phyloP scores from a whole-genome alignment of 2,797 vertebrate species.

The Pristis pectinata region DNA sequence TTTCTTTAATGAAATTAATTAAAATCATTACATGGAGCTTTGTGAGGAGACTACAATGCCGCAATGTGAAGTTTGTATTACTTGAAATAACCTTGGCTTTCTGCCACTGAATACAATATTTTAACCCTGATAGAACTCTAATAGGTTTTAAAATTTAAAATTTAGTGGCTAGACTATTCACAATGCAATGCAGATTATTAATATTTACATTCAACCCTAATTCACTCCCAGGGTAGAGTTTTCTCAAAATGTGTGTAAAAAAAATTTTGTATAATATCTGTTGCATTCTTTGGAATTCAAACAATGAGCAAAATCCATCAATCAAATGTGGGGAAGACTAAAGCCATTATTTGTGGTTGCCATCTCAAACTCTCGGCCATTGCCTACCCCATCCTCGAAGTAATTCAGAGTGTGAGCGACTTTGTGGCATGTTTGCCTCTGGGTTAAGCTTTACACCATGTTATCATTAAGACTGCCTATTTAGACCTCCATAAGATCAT shows the following conservation, averaged over 20 bases:
- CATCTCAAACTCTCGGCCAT: too few species aligned
- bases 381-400: too few species aligned
- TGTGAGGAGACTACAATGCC: not conserved
- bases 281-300: not conserved
- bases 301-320: not conserved
- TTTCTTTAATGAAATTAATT: slow-evolving; percentile 30
- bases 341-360: too few species aligned
- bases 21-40: not conserved
- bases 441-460: too few species aligned
- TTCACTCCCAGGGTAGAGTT: not conserved
- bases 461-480: too few species aligned
- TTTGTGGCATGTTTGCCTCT: too few species aligned
- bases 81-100: slow-evolving; percentile 6
- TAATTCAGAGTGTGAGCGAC: too few species aligned
- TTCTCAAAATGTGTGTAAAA: not conserved
- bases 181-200: not conserved
- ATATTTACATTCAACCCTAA: not conserved
- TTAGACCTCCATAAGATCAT: too few species aligned
- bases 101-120: not conserved
- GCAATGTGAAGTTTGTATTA: not conserved
- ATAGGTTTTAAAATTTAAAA: slow-evolving; percentile 23
- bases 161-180: not conserved
- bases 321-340: too few species aligned
- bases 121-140: not conserved
- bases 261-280: not conserved